Evolutionary conservation across 1,140 invertebrate species (phyloP).

Genomic region (Copidosoma floridanum): DNA sequence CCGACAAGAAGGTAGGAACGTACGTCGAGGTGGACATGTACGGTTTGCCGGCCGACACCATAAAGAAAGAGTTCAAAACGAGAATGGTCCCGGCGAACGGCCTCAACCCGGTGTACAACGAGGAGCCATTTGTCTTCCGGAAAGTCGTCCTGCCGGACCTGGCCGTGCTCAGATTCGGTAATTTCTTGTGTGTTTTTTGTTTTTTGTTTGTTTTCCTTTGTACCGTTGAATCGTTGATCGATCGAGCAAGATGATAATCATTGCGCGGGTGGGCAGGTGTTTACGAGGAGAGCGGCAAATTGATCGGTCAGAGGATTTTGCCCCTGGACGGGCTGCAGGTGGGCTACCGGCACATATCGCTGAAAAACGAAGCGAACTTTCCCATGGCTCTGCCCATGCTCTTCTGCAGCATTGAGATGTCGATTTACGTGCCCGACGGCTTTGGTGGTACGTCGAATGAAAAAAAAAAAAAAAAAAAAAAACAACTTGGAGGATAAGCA

Average conservation of each 20-base stretch:
- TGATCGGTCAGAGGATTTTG: conserved; percentile 95
- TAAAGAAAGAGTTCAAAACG: conserved; percentile 80
- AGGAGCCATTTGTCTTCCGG: conserved; percentile 81
- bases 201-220: too few species aligned
- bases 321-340: conserved; percentile 97
- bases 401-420: conserved; percentile 98
- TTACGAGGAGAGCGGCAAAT: conserved; percentile 97
- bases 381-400: conserved; percentile 98
- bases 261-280: too few species aligned
- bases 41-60: conserved; percentile 79
- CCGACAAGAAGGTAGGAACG: conserved; percentile 59
- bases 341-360: conserved; percentile 95
- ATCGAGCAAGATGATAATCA: not conserved
- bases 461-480: too few species aligned
- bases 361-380: conserved; percentile 98
- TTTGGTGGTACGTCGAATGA: conserved; percentile 80
- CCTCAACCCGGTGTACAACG: conserved; percentile 80
- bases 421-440: conserved; percentile 99
- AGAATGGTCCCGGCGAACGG: conserved; percentile 78
- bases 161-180: conserved; percentile 92
- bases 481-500: too few species aligned
- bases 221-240: too few species aligned
- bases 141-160: conserved; percentile 95
- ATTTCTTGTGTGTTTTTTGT: too few species aligned
- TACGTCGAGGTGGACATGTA: conserved; percentile 87